A percentile compares a stretch with the other conserved stretches of the same genome.
Evolutionary conservation across 2,797 vertebrate genomes (phyloP).

Genomic region (Nyctalus aviator): DNA sequence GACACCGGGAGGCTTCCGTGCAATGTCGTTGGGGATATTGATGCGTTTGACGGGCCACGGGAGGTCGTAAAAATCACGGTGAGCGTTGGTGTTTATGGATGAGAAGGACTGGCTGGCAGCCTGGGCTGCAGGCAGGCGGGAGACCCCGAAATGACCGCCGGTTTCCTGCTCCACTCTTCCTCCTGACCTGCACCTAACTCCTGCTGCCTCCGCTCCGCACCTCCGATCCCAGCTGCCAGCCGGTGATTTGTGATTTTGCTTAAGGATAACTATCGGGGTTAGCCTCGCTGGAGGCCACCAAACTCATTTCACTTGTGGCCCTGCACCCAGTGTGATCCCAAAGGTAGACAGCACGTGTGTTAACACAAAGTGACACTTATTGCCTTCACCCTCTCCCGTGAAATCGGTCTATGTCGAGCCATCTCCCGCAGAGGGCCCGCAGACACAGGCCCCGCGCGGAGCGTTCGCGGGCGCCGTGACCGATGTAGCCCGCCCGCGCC

Average conservation of each 20-base stretch:
- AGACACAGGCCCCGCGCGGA: constrained; percentile 47
- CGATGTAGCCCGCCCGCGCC: constrained; percentile 56
- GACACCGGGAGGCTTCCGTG: constrained; percentile 30
- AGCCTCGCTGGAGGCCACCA: constrained; percentile 75
- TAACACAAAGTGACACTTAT: constrained; percentile 67
- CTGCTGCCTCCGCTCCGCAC: constrained; percentile 42
- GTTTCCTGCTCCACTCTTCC: neutral
- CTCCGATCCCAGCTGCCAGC: constrained; percentile 57
- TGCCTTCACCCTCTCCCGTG: constrained; percentile 58
- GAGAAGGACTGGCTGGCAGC: neutral
- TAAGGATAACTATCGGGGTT: constrained; percentile 67
- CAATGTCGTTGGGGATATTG: neutral
- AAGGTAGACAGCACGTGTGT: constrained; percentile 61
- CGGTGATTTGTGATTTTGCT: constrained; percentile 76
- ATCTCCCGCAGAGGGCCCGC: constrained; percentile 66
- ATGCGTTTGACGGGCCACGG: constrained; percentile 26
- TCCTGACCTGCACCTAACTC: constrained; percentile 43
- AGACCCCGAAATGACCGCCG: neutral
- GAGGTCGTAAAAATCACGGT: neutral
- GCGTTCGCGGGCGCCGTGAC: constrained; percentile 44
- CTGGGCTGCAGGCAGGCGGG: neutral
- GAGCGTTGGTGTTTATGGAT: neutral
- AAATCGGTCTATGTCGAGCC: constrained; percentile 80
- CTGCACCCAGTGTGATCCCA: constrained; percentile 69
- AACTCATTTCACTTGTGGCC: constrained; percentile 78